A percentile compares a stretch with the other conserved stretches of the same genome.
These are phyloP conservation scores for Galeopsomyia nigrocyanea DNA, from an alignment of 2,888 invertebrate genomes.

Conservation along the genomic window DNA sequence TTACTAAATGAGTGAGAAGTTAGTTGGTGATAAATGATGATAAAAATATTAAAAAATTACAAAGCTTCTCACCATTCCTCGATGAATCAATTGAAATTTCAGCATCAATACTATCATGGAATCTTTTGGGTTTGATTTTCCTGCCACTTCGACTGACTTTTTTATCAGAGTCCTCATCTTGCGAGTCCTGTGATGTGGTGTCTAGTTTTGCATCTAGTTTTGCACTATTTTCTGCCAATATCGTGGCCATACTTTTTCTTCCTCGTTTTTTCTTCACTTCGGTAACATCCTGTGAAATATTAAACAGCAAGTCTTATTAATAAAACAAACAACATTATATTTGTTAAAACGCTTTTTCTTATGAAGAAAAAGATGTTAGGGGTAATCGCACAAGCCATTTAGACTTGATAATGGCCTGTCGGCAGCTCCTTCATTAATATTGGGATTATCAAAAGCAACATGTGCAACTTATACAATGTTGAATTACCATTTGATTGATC, in stretches of 20 bases:
- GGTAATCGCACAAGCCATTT: constrained; percentile 71
- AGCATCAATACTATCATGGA: constrained; percentile 63
- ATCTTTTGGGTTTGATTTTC: constrained; percentile 79
- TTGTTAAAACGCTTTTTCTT: constrained; percentile 17
- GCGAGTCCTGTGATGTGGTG: constrained; percentile 57
- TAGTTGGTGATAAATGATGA: no score
- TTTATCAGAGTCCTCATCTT: constrained; percentile 71
- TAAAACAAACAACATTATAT: constrained; percentile 15
- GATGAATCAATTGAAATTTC: constrained; percentile 61
- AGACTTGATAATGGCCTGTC: constrained; percentile 69
- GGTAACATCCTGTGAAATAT: constrained; percentile 52
- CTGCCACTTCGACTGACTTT: constrained; percentile 80
- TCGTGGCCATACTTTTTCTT: constrained; percentile 55
- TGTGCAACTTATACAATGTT: constrained; percentile 36
- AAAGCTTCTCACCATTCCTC: constrained; percentile 55
- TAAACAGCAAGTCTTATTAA: constrained; percentile 7
- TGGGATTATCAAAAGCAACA: constrained; percentile 54
- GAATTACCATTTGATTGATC: constrained; percentile 8
- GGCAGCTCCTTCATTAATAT: constrained; percentile 67
- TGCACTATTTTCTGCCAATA: constrained; percentile 54
- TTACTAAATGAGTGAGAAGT: no score
- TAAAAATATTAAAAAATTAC: no score
- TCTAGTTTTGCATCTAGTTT: constrained; percentile 53
- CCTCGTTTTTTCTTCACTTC: constrained; percentile 58
- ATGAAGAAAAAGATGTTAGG: constrained; percentile 62